Evolutionary conservation across 2,113 vertebrate species (phyloP), one percentile per base, ranked within the genome.

Genomic region (Pampusana beccarii): DNA sequence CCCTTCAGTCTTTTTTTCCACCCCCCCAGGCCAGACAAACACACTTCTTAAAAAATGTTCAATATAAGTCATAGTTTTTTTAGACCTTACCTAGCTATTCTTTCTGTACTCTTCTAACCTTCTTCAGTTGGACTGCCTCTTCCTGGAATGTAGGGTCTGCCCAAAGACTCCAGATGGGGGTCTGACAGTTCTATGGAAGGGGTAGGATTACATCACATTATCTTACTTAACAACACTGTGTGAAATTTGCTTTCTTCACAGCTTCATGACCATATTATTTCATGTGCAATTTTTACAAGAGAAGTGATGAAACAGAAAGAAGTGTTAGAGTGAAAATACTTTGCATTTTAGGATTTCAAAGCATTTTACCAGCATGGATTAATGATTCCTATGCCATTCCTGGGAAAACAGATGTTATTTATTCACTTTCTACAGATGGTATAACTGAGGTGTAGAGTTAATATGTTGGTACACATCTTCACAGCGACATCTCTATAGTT

Each of bases 231-330:
- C 61, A 78, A 46, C 44, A 54, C 33, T 24, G 21, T 81, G 50
- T 83, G 77, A 91, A 92, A 89, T 77, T 84, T 92, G 16, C 95
- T 96, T 92, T 92, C 80, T 89, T 92, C 65, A 71, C 69, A 78
- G 73, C 48, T 79, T 74, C 56, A n/a, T 70, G 42, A 77, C 80
- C 31, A 33, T 84, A 64, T 89, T 95, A 84, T 64, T 95, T 91
- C 91, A 74, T 53, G 33, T 80, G 95, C 77, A 80, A 16, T 78
- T 96, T 88, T 91, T 93, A 77, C 72, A 92, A 92, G 86, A 88
- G 50, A 54, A 91, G 34, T 84, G 92, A 82, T 93, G 67, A 94
- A 90, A 90, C 31, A 50, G 42, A 69, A 71, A 7, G 51, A 92
- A 78, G 48, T 36, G 10, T 92, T 92, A 78, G 48, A 84, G 46